Percentiles rank a stretch among this genome's conserved stretches.
phyloP scores from a whole-genome alignment of 1,140 invertebrate genomes.

The Sycophaga agraensis region DNA sequence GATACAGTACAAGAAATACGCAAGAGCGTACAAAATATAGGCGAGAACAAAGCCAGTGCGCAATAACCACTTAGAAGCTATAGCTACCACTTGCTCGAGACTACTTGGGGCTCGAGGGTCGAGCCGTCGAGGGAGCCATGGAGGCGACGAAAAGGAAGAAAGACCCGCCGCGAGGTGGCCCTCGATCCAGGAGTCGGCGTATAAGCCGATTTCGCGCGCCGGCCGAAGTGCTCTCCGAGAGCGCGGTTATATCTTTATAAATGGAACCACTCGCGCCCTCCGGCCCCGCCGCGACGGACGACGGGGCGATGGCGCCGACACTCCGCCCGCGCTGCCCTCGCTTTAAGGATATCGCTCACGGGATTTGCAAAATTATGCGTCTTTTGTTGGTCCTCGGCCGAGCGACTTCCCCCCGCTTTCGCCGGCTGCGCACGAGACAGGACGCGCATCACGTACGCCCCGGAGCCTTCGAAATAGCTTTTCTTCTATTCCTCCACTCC shows the following conservation, averaged over 20 bases:
- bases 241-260: conserved; percentile 53
- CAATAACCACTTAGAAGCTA: conserved; percentile 47
- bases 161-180: too few relatives aligned
- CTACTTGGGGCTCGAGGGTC: too few relatives aligned
- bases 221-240: conserved; percentile 26
- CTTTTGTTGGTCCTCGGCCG: conserved; percentile 30
- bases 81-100: too few relatives aligned
- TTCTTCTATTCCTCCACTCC: too few relatives aligned
- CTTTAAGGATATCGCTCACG: conserved; percentile 45
- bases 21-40: conserved; percentile 3
- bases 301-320: neutral
- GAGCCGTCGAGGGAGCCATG: too few relatives aligned
- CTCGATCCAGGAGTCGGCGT: conserved; percentile 17
- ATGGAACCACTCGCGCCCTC: conserved; percentile 43
- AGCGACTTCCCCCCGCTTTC: neutral
- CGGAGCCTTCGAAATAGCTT: neutral
- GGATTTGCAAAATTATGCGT: conserved; percentile 47
- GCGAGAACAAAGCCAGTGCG: conserved; percentile 22
- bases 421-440: neutral
- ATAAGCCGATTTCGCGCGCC: conserved; percentile 45
- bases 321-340: neutral
- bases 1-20: neutral
- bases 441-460: neutral
- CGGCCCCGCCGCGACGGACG: conserved; percentile 18
- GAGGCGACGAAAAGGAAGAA: conserved; percentile 6